Evolutionary conservation across 2,888 invertebrate species (phyloP), one percentile per base, ranked within the genome.

Genomic region (Danaus chrysippus): DNA sequence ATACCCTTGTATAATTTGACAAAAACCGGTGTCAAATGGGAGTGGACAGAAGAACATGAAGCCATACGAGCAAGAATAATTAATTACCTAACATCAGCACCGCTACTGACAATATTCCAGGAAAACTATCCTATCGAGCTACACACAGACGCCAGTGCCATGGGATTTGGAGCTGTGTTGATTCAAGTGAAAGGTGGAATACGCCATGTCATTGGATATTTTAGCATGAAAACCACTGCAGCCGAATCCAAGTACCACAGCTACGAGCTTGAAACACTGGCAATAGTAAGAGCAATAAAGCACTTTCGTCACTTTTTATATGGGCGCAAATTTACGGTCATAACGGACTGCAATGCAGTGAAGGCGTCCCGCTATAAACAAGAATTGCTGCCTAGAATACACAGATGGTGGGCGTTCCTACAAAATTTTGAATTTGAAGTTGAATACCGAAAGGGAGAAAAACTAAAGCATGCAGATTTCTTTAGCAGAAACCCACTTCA

Each of bases 341-440:
- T 68, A 17, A 68, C 70, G 10, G 66, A 75, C 42, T 76, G 73
- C 43, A 74, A 75, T 17, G 68, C 73, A 0, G 42, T 76, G 0
- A 75, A 73, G 59, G 71, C 75, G 0, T 74, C 74, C 0, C 65
- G 68, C 42, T 65, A 70, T n/a, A 73, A 74, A 58, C 59, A 70
- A 61, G 75, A 76, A 11, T 49, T 77, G 0, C 23, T 73, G 0
- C 73, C 75, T 1, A 54, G 74, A 0, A 63, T 77, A 6, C 71
- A 74, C 10, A 44, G 44, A n/a, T 44, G 44, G 44, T 44, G 44
- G 44, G 5, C 44, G n/a, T 44, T 44, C n/a, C 57, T 76, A 0
- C 73, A 76, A 62, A 69, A 71, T 54, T 75, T 57, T 42, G 52
- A 64, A 19, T 71, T 71, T 46, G 63, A 68, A 5, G 58, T 72